Evolutionary conservation across 2,113 vertebrate species (phyloP).

Genomic region (Paralichthys olivaceus): DNA sequence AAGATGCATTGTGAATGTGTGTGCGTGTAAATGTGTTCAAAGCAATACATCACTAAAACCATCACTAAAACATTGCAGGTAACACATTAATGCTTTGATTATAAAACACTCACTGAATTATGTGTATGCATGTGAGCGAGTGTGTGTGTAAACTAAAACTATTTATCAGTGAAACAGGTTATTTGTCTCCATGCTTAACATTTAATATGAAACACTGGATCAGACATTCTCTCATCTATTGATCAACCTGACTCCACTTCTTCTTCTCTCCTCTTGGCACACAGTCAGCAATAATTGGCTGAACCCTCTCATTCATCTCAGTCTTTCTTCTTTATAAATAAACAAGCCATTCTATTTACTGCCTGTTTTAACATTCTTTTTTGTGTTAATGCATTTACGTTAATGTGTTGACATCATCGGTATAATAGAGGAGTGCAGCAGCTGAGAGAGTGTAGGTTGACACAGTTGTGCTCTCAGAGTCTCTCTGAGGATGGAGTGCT

Average conservation of each 20-base stretch:
- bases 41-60: neutral
- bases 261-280: slow-evolving; percentile 25
- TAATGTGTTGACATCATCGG: slow-evolving; percentile 35
- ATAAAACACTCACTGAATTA: slow-evolving; percentile 29
- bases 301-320: slow-evolving; percentile 9
- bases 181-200: slow-evolving; percentile 33
- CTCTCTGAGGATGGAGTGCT: neutral
- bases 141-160: slow-evolving; percentile 6
- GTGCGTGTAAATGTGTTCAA: neutral
- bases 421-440: neutral
- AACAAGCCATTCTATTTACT: slow-evolving; percentile 45
- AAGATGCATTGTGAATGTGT: neutral
- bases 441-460: neutral
- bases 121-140: neutral
- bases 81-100: slow-evolving; percentile 37
- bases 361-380: slow-evolving; percentile 49
- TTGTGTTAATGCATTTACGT: slow-evolving; percentile 39
- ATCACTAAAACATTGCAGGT: slow-evolving; percentile 5
- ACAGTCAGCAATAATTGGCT: slow-evolving; percentile 36
- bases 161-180: slow-evolving; percentile 38
- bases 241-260: slow-evolving; percentile 30
- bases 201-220: slow-evolving; percentile 42
- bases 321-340: slow-evolving; percentile 44
- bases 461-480: neutral
- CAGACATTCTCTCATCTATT: slow-evolving; percentile 37